Conservation (phyloP, 2,888 invertebrate genomes). For the Noctua fimbriata region DNA sequence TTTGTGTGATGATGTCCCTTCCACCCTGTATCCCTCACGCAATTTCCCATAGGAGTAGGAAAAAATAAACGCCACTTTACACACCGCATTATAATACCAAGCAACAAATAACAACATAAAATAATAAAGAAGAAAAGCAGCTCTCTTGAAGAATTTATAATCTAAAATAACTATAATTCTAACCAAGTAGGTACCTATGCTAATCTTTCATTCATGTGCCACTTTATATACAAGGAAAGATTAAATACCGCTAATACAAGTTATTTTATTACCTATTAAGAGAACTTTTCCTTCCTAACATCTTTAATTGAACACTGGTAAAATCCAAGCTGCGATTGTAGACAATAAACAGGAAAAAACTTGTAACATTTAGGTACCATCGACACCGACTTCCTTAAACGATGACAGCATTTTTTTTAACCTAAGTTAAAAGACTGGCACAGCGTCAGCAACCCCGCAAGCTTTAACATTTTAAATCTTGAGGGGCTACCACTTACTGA, state of each 20-base stretch:
- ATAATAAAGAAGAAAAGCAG: not conserved
- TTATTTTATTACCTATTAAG: not conserved
- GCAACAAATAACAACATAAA: not conserved
- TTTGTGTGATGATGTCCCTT: not conserved
- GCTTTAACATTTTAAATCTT: too few species aligned
- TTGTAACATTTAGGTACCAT: constrained; percentile 7
- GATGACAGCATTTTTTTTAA: constrained; percentile 19
- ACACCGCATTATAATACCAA: not conserved
- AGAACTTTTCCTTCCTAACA: constrained; percentile 37
- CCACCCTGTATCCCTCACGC: not conserved
- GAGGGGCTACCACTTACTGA: too few species aligned
- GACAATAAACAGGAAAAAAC: constrained; percentile 45
- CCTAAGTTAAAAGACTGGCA: not conserved
- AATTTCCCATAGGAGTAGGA: not conserved
- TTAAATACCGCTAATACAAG: not conserved
- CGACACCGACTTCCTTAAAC: constrained; percentile 13
- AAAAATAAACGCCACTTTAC: not conserved
- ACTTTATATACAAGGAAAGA: constrained; percentile 10
- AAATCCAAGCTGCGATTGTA: constrained; percentile 31
- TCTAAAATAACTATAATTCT: not conserved
- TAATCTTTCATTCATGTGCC: not conserved
- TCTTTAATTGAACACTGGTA: constrained; percentile 31
- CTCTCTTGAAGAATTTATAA: not conserved
- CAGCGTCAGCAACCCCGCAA: too few species aligned
- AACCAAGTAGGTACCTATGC: not conserved